Evolutionary conservation across 1,140 invertebrate species (phyloP).

Genomic region (Lepeophtheirus salmonis): DNA sequence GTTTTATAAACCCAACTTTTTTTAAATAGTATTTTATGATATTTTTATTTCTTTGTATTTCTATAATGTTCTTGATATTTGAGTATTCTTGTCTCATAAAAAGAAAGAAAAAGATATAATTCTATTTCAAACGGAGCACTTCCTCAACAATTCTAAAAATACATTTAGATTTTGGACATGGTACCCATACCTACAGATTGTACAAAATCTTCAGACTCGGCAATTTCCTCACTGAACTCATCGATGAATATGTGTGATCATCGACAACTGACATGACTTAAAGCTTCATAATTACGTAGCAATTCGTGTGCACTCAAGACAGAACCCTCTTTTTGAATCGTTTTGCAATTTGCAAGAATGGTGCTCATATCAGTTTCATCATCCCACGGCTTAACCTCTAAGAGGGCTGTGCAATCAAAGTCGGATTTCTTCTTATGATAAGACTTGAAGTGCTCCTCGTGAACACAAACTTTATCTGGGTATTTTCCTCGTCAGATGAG

Average conservation of each 20-base stretch:
- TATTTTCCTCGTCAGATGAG: slow-evolving; percentile 38
- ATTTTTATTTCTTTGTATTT: too few species aligned
- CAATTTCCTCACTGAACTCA: slow-evolving; percentile 62
- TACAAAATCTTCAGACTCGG: slow-evolving; percentile 65
- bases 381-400: slow-evolving; percentile 95
- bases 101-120: too few species aligned
- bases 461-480: slow-evolving; percentile 41
- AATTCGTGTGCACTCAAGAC: slow-evolving; percentile 60
- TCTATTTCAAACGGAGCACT: too few species aligned
- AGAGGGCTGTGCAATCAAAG: slow-evolving; percentile 75
- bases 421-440: slow-evolving; percentile 81
- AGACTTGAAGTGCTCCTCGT: slow-evolving; percentile 60
- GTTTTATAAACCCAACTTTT: too few species aligned
- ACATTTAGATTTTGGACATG: slow-evolving; percentile 94
- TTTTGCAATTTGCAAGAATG: slow-evolving; percentile 60
- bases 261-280: slow-evolving; percentile 86
- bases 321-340: slow-evolving; percentile 66
- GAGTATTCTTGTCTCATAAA: too few species aligned
- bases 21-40: too few species aligned
- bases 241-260: slow-evolving; percentile 83
- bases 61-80: too few species aligned
- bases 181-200: slow-evolving; percentile 90
- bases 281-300: slow-evolving; percentile 86
- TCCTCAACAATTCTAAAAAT: too few species aligned
- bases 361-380: slow-evolving; percentile 85